These are phyloP conservation scores for Borostomias antarcticus DNA, from an alignment of 2,797 vertebrate species.

Conservation along the genomic window DNA sequence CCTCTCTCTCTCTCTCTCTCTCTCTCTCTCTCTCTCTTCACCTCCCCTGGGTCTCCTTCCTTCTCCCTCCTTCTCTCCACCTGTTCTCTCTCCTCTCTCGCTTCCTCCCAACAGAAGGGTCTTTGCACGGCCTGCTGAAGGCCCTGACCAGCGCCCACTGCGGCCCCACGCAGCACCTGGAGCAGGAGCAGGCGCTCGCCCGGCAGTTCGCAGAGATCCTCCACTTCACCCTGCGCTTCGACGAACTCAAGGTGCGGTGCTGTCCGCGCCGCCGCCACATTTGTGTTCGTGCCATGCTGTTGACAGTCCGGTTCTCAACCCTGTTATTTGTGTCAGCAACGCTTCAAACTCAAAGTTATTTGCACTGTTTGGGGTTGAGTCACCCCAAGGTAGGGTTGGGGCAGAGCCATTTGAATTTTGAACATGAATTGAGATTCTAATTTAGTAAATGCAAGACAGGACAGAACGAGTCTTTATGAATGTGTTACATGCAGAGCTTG, in stretches of 20 bases:
- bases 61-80: slow-evolving; percentile 11
- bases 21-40: not conserved
- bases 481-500: too few species aligned
- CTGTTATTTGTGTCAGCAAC: too few species aligned
- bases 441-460: not conserved
- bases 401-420: too few species aligned
- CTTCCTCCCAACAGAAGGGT: slow-evolving; percentile 76
- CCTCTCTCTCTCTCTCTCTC: not conserved
- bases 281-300: too few species aligned
- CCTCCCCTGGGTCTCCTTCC: not conserved
- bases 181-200: slow-evolving; percentile 98
- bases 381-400: too few species aligned
- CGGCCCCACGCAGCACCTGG: slow-evolving; percentile 93
- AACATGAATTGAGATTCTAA: not conserved
- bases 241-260: slow-evolving; percentile 92
- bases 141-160: slow-evolving; percentile 85
- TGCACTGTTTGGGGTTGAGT: not conserved
- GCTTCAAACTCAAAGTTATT: too few species aligned
- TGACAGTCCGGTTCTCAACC: too few species aligned
- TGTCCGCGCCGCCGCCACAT: too few species aligned
- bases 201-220: slow-evolving; percentile 97
- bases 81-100: not conserved
- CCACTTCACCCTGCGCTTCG: slow-evolving; percentile 96
- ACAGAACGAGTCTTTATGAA: too few species aligned
- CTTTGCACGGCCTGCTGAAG: slow-evolving; percentile 86